Conservation (phyloP, 2,888 invertebrate genomes). For the Chrysotoxum bicinctum region DNA sequence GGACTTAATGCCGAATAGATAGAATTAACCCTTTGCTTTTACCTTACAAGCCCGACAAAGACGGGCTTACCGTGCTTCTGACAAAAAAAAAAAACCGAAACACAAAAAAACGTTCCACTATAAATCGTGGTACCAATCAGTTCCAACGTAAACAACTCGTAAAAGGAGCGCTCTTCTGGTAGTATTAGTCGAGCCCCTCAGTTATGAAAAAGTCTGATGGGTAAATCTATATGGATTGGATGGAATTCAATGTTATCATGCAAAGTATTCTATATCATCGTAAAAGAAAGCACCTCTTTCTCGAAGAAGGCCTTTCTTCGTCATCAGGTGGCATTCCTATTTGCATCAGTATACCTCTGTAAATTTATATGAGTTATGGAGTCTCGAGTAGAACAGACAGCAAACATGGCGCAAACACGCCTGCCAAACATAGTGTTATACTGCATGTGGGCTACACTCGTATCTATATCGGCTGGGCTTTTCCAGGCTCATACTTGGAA, state of each 20-base stretch:
- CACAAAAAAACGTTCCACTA: constrained; percentile 18
- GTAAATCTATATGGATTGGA: neutral
- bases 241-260: constrained; percentile 57
- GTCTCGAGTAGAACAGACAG: constrained; percentile 60
- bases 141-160: constrained; percentile 69
- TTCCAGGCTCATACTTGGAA: constrained; percentile 24
- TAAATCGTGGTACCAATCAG: constrained; percentile 69
- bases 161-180: constrained; percentile 37
- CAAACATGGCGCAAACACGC: constrained; percentile 64
- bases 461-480: neutral
- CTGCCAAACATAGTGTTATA: constrained; percentile 53
- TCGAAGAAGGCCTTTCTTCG: constrained; percentile 53
- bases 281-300: constrained; percentile 6
- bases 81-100: neutral
- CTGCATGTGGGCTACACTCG: constrained; percentile 15
- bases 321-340: constrained; percentile 67
- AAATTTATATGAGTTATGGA: constrained; percentile 26
- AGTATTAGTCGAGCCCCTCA: neutral
- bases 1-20: constrained; percentile 6
- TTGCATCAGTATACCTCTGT: constrained; percentile 6
- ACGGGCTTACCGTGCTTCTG: neutral
- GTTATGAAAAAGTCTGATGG: neutral
- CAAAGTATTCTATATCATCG: constrained; percentile 53
- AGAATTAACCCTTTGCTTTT: constrained; percentile 28
- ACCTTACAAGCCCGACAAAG: neutral